These are phyloP conservation scores for Palloptera scutellata DNA, from an alignment of 2,888 invertebrate genomes.

Conservation along the genomic window DNA sequence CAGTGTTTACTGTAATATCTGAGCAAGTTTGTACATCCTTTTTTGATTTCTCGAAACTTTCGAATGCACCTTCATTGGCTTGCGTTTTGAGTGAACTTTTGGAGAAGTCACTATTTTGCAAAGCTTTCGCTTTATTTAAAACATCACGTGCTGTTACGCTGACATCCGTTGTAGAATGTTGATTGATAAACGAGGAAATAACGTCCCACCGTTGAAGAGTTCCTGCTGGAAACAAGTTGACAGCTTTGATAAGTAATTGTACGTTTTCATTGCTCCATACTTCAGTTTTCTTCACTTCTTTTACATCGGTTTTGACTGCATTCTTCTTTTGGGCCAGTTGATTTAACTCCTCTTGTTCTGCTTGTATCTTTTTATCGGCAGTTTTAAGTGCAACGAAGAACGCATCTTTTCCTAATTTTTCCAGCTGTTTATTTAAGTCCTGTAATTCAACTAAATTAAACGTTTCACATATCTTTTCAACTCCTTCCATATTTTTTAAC, in stretches of 20 bases:
- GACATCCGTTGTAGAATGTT: constrained; percentile 71
- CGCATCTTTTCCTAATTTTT: constrained; percentile 70
- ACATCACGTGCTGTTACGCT: constrained; percentile 89
- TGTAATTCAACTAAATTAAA: constrained; percentile 77
- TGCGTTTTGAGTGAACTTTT: constrained; percentile 85
- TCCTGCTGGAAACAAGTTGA: constrained; percentile 96
- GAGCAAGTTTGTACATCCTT: constrained; percentile 69
- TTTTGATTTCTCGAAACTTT: constrained; percentile 88
- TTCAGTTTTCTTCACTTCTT: constrained; percentile 53
- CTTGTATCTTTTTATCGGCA: constrained; percentile 79
- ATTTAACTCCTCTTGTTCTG: constrained; percentile 73
- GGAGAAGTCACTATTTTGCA: constrained; percentile 88
- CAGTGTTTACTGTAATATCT: constrained; percentile 77
- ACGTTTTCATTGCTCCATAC: constrained; percentile 86
- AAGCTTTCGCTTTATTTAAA: constrained; percentile 91
- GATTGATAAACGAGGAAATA: constrained; percentile 94
- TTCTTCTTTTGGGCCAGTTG: constrained; percentile 50
- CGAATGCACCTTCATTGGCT: constrained; percentile 90
- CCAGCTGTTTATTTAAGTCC: constrained; percentile 76
- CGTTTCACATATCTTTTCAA: constrained; percentile 89
- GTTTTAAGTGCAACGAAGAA: constrained; percentile 75
- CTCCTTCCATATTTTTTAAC: constrained; percentile 86
- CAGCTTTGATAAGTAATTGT: constrained; percentile 93
- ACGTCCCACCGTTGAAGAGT: constrained; percentile 95
- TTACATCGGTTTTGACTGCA: constrained; percentile 60